phyloP scores from a whole-genome alignment of 2,113 vertebrate species.

The Agapornis roseicollis region DNA sequence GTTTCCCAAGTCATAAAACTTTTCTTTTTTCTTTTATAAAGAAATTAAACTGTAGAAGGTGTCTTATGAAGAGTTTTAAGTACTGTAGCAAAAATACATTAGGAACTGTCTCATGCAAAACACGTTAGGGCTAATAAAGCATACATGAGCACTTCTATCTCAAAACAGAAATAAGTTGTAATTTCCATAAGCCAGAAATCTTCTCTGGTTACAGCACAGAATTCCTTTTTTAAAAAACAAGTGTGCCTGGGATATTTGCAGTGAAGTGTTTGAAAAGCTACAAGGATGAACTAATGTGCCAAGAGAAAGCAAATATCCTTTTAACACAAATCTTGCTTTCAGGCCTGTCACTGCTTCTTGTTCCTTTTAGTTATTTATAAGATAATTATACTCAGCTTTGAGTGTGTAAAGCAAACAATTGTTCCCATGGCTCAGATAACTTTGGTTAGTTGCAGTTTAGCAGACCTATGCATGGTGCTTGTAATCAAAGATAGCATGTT shows the following conservation, averaged over 20 bases:
- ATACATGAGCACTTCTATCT: background rate
- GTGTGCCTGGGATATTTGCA: fast-evolving
- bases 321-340: background rate
- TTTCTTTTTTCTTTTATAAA: background rate
- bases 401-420: constrained; percentile 51
- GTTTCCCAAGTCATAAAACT: background rate
- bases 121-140: background rate
- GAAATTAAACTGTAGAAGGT: background rate
- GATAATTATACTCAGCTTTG: constrained; percentile 52
- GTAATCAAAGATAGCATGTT: background rate
- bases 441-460: background rate
- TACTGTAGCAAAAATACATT: background rate
- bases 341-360: background rate
- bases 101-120: fast-evolving
- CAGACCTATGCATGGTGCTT: background rate
- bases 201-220: background rate
- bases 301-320: background rate
- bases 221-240: background rate
- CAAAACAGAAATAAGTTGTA: background rate
- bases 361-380: constrained; percentile 54
- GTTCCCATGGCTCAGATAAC: constrained; percentile 30
- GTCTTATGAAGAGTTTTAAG: background rate
- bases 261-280: background rate
- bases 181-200: background rate
- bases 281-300: background rate